Percentiles rank a stretch among this genome's conserved stretches.
Conservation (phyloP, 2,797 vertebrate genomes). For the Rhinichthys osculus region DNA sequence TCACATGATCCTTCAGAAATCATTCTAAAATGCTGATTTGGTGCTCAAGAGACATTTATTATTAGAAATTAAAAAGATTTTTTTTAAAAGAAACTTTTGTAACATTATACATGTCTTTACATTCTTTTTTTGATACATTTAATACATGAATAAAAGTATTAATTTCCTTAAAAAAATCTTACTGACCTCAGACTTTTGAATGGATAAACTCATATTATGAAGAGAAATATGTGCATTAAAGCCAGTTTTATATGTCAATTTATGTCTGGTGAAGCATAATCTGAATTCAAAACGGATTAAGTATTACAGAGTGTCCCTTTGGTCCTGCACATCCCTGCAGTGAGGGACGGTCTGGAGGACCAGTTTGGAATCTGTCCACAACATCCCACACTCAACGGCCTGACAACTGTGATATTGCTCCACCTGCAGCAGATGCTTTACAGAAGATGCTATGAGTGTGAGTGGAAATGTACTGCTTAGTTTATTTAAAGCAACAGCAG, state of each 20-base stretch:
- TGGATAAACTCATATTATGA: too few species aligned
- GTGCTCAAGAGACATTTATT: background rate
- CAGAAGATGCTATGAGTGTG: too few species aligned
- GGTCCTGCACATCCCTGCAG: conserved; percentile 1
- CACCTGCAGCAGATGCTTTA: conserved; percentile 8
- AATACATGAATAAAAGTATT: background rate
- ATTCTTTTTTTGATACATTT: background rate
- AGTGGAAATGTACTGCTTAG: background rate
- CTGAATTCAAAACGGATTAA: background rate
- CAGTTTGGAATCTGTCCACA: conserved; percentile 20
- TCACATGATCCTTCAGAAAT: background rate
- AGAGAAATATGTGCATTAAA: background rate
- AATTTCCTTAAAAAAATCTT: background rate
- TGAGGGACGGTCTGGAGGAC: background rate
- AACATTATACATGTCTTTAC: background rate
- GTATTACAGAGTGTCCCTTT: background rate
- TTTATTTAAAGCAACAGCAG: background rate
- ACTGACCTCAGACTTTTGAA: background rate
- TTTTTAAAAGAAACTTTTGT: background rate
- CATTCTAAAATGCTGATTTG: background rate
- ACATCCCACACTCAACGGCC: conserved; percentile 19
- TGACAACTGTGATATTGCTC: conserved; percentile 22
- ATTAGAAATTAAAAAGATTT: too few species aligned
- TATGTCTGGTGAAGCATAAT: background rate
- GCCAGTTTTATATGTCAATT: background rate